Percentiles rank a stretch among this genome's conserved stretches.
Evolutionary conservation across 1,140 invertebrate species (phyloP).

Genomic region (Catajapyx aquilonaris): DNA sequence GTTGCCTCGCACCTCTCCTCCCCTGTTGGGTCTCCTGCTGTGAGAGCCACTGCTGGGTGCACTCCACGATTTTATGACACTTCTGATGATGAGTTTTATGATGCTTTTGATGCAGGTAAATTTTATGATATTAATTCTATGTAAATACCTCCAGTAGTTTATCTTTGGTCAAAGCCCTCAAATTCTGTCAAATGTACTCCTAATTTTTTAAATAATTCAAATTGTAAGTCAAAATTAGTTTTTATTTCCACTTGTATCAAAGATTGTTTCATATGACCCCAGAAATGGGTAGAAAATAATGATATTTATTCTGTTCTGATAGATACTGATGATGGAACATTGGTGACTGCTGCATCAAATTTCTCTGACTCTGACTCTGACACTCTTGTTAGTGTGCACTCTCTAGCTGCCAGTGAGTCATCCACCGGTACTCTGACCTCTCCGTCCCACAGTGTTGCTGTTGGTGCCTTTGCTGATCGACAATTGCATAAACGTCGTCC

Average conservation of each 20-base stretch:
- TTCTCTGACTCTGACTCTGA: slow-evolving; percentile 17
- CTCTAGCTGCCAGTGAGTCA: slow-evolving; percentile 13
- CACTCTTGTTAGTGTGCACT: slow-evolving; percentile 18
- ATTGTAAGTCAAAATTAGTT: too few relatives aligned
- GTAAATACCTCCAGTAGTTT: too few relatives aligned
- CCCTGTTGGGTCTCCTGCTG: slow-evolving; percentile 12
- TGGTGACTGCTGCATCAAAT: slow-evolving; percentile 25
- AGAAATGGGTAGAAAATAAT: too few relatives aligned
- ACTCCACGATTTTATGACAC: slow-evolving; percentile 33
- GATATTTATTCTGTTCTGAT: slow-evolving; percentile 1
- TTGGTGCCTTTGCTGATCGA: too few relatives aligned
- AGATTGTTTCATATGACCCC: too few relatives aligned
- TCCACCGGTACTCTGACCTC: too few relatives aligned
- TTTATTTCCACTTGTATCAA: too few relatives aligned
- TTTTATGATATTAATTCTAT: slow-evolving; percentile 5
- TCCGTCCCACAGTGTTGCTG: too few relatives aligned
- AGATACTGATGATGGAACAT: slow-evolving; percentile 19
- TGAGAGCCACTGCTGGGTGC: slow-evolving; percentile 11
- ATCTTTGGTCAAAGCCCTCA: too few relatives aligned
- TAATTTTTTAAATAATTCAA: too few relatives aligned
- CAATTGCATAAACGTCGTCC: neutral
- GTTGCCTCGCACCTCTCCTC: slow-evolving; percentile 20
- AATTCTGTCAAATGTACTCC: too few relatives aligned
- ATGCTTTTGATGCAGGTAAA: slow-evolving; percentile 26
- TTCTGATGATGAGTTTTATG: slow-evolving; percentile 43